Conservation (phyloP, 2,797 vertebrate species). For the Alca torda region DNA sequence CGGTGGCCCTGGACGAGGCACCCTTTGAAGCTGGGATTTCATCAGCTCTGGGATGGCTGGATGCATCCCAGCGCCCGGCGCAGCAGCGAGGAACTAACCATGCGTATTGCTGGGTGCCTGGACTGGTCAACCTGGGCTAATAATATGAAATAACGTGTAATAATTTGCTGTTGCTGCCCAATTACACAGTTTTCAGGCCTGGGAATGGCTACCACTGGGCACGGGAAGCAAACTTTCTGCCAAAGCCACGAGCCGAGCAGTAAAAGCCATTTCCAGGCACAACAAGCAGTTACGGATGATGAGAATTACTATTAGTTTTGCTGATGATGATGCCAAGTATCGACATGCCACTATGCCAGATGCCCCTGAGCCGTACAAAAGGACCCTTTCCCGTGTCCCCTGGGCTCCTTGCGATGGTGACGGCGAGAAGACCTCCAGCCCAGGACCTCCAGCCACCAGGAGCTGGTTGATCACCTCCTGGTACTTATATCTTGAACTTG, state of each 20-base stretch:
- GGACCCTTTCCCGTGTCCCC: background rate
- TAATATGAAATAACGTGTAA: background rate
- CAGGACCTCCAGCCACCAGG: background rate
- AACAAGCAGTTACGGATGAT: background rate
- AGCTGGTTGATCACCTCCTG: background rate
- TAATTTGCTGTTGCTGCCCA: background rate
- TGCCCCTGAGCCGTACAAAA: background rate
- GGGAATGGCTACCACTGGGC: background rate
- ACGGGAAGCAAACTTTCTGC: background rate
- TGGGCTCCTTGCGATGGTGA: background rate
- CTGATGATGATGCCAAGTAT: rapidly evolving
- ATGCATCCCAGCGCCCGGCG: background rate
- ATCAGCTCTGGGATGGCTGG: background rate
- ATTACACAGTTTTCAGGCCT: background rate
- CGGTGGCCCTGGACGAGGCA: background rate
- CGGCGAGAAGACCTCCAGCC: background rate
- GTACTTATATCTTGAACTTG: background rate
- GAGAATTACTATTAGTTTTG: background rate
- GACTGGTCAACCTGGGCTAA: background rate
- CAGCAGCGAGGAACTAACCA: background rate
- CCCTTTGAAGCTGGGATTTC: background rate
- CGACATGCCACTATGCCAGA: rapidly evolving
- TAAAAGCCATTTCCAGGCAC: background rate
- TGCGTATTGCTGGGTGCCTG: rapidly evolving
- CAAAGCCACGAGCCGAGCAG: background rate